Evolutionary conservation across 2,113 vertebrate genomes (phyloP).

Genomic region (Rhynchopsitta pachyrhyncha): DNA sequence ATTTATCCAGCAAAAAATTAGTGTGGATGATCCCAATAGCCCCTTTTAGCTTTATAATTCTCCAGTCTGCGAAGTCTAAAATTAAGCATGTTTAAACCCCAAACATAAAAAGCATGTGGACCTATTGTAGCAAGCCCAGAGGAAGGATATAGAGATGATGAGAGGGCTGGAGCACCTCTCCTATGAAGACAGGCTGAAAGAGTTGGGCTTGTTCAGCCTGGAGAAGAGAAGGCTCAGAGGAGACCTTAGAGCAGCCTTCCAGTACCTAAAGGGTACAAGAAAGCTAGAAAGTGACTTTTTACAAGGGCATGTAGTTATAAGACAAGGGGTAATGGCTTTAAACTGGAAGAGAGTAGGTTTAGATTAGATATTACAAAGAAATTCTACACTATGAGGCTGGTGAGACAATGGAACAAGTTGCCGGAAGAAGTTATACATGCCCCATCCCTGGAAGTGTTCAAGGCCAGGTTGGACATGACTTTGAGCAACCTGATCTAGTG

Average conservation of each 20-base stretch:
- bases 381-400: neutral
- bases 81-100: neutral
- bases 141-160: neutral
- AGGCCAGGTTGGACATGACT: neutral
- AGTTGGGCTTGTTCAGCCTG: neutral
- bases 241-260: neutral
- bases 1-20: neutral
- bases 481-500: neutral
- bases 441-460: neutral
- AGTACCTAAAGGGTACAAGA: neutral
- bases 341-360: neutral
- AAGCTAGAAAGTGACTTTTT: neutral
- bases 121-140: neutral
- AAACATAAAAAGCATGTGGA: neutral
- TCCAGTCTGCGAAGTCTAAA: neutral
- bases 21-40: neutral
- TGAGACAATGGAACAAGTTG: neutral
- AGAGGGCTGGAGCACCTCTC: neutral
- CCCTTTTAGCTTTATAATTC: neutral
- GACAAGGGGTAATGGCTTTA: neutral
- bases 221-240: neutral
- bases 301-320: neutral
- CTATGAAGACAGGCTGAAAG: neutral
- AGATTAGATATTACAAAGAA: neutral
- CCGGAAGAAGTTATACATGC: neutral